Evolutionary conservation across 2,797 vertebrate species (phyloP), one percentile per base, ranked within the genome.

Genomic region (Rhinella marina): DNA sequence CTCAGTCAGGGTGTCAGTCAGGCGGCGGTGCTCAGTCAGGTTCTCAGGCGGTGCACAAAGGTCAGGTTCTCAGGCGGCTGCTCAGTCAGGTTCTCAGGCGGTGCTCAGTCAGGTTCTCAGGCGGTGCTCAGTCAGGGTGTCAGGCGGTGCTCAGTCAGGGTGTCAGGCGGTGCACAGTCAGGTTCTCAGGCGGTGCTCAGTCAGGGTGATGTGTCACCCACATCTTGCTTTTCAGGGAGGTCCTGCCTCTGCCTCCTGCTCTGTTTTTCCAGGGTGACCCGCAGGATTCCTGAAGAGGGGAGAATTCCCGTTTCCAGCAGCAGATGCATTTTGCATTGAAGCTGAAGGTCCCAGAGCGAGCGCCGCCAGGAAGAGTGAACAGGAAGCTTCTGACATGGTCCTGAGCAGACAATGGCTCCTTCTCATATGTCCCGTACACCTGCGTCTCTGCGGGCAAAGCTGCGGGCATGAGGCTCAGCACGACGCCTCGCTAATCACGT

Each of bases 381-480:
- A 88, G 83, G 84, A 88, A 82, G 79, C 68, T 54, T 56, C 70
- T 56, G 80, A 70, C 78, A 41, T 66, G 77, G 75, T 56, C 17
- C 70, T 82, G 41, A 59, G 59, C 23, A 66, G 81, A 89, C 88
- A 89, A 89, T 86, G 59, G 88, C 16, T 72, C 80, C 80, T 86
- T 82, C 76, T 89, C 54, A 77, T 48, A 54, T 12, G 21, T 19
- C 84, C 23, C 11, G 29, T 78, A 81, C 88, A 89, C 88, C 84
- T 89, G 88, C 64, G 29, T 70, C 72, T 89, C 88, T 79, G 80
- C 52, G 84, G 88, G 88, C 88, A 89, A 68, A n/a, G 88, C 88
- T 78, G 72, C 64, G 84, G 88, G 88, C 79, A 82, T 29, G 25
- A 12, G 76, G 29, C 72, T 32, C 82, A 86, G 19, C 78, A 70